Evolutionary conservation across 2,797 vertebrate species (phyloP), one percentile per base, ranked within the genome.

Genomic region (Labroides dimidiatus): DNA sequence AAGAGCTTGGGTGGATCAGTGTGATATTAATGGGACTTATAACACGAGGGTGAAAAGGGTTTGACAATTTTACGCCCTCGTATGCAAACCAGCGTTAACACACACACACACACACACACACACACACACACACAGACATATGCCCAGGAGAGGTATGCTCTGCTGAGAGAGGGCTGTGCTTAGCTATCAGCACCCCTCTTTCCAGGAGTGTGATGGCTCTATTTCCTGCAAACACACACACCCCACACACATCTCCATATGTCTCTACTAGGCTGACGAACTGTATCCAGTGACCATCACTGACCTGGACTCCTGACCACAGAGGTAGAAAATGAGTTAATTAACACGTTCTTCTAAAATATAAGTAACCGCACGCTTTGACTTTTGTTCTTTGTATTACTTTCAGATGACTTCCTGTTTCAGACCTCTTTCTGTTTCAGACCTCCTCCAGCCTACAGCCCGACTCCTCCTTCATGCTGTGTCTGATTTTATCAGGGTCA

Each of bases 1-100:
- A 77, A 23, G 78, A 72, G 85, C 81, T 84, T 84, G 65, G 62
- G 73, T 78, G 82, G 87, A 90, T 91, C 82, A 89, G 81, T 63
- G 76, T 47, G 66, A 80, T 91, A 90, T 91, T 90, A 90, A 89
- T 83, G 84, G 83, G 80, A 81, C 81, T 87, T 85, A 91, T 88
- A 86, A 89, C 89, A 91, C 89, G 65, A 73, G 82, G 87, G 87
- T 88, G 88, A 78, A 89, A 91, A 87, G 71, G 77, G 77, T 78
- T 74, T 72, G 69, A 82, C 72, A 80, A 89, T 90, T 90, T 89
- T 82, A 89, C 66, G 48, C 75, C 70, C 67, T 85, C 77, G 84
- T 87, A 87, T 77, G 72, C 71, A 84, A 80, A 84, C 69, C 53
- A 69, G 83, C 67, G 16, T 69, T 66, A 73, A 68, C 68, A 42